Evolutionary conservation across 2,888 invertebrate species (phyloP), one percentile per base, ranked within the genome.

Genomic region (Uloborus plumipes): DNA sequence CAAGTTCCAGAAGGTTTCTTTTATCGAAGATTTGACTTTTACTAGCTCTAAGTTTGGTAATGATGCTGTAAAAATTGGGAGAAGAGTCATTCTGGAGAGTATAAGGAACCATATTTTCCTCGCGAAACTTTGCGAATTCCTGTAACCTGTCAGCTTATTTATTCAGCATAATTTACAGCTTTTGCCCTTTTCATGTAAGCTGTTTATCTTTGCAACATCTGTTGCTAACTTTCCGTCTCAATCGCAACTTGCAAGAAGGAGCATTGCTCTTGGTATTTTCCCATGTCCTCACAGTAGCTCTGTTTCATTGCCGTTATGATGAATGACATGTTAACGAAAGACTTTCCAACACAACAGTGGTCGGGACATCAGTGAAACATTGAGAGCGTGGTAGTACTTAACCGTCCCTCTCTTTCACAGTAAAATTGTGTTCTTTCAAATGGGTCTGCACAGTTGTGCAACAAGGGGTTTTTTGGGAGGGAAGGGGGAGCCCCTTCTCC

Each of bases 171-270:
- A 82, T 82, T 82, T 82, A 82, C 62, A 71, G 61, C 81, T 82
- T 71, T 71, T 71, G 47, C 61, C 50, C 71, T 75, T 50, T 71
- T 71, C 71, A 59, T 58, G 59, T 82, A 65, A 71, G 71, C 64
- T 82, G 81, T 82, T 82, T 82, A 75, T 82, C 81, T 82, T 71
- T 64, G 61, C 66, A 82, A 76, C 81, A 82, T 82, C 75, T 82
- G 81, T 76, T 76, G 66, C 71, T 76, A 72, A 74, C 74, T 58
- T 74, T 59, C 53, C 58, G 62, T 69, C 74, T 59, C 50, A 73
- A 49, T 72, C 70, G 31, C n/a, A 58, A 69, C 53, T 69, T 53
- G 39, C 39, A 39, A 39, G 39, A 39, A 39, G 39, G 39, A 39
- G 39, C 39, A 39, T 39, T 39, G 39, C 39, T 39, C 9, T 55